Evolutionary conservation across 2,888 invertebrate species (phyloP).

Genomic region (Phengaris arion): DNA sequence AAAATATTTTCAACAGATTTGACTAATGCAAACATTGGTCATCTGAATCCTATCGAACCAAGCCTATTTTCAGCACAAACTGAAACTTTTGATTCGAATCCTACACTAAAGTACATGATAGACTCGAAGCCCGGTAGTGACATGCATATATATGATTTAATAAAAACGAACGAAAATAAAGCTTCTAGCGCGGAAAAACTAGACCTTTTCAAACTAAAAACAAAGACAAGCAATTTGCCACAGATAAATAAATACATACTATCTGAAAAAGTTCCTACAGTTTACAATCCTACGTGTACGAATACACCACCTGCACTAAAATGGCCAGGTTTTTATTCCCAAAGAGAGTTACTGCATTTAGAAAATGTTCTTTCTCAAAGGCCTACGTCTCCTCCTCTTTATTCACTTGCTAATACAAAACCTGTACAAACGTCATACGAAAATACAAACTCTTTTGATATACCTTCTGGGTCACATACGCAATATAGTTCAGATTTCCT

Average conservation of each 20-base stretch:
- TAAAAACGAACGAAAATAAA: neutral
- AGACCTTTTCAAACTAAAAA: neutral
- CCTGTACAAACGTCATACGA: neutral
- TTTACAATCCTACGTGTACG: neutral
- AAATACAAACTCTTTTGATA: neutral
- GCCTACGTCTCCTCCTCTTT: neutral
- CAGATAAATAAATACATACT: neutral
- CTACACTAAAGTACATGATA: neutral
- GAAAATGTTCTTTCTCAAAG: neutral
- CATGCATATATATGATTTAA: neutral
- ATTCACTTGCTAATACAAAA: neutral
- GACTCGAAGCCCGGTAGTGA: neutral
- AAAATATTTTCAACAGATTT: neutral
- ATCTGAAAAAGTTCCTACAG: neutral
- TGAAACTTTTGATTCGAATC: neutral
- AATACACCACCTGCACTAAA: neutral
- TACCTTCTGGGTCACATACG: neutral
- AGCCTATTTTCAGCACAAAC: neutral
- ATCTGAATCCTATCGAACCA: neutral
- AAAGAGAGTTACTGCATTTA: neutral
- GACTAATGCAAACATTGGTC: neutral
- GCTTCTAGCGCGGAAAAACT: neutral
- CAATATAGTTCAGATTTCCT: neutral
- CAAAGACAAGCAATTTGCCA: neutral
- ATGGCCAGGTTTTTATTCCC: neutral